Conservation (phyloP, 1,140 invertebrate genomes). For the Ostrea denselamellosa region DNA sequence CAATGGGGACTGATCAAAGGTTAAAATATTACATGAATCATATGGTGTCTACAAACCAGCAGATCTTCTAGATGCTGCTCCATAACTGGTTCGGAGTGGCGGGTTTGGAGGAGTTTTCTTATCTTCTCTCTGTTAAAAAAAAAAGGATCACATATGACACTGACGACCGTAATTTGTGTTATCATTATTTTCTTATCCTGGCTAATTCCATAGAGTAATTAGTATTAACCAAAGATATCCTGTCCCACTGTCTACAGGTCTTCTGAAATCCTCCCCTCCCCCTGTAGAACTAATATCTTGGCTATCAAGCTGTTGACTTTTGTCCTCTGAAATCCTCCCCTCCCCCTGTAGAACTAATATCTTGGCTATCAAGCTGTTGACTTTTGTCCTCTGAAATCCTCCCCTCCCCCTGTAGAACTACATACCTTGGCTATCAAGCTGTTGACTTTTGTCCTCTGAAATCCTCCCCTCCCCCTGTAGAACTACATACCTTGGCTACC, state of each 20-base stretch:
- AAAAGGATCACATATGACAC: background rate
- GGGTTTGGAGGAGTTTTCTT: slow-evolving; percentile 4
- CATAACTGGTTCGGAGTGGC: background rate
- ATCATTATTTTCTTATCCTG: slow-evolving; percentile 27
- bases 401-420: too few relatives aligned
- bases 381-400: too few relatives aligned
- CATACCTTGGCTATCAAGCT: slow-evolving; percentile 43
- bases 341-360: too few relatives aligned
- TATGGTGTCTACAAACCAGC: background rate
- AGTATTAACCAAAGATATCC: background rate
- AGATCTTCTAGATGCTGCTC: background rate
- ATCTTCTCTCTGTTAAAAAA: background rate
- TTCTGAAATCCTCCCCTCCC: background rate
- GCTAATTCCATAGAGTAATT: slow-evolving; percentile 45
- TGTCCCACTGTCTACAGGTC: too few relatives aligned
- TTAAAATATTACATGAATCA: too few relatives aligned
- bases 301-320: too few relatives aligned
- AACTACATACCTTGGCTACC: too few relatives aligned
- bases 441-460: slow-evolving; percentile 31
- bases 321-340: background rate
- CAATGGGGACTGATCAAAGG: too few relatives aligned
- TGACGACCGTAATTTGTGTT: background rate
- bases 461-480: too few relatives aligned
- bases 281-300: background rate
- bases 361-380: too few relatives aligned